Evolutionary conservation across 2,888 invertebrate genomes (phyloP).

Genomic region (Lapara coniferarum): DNA sequence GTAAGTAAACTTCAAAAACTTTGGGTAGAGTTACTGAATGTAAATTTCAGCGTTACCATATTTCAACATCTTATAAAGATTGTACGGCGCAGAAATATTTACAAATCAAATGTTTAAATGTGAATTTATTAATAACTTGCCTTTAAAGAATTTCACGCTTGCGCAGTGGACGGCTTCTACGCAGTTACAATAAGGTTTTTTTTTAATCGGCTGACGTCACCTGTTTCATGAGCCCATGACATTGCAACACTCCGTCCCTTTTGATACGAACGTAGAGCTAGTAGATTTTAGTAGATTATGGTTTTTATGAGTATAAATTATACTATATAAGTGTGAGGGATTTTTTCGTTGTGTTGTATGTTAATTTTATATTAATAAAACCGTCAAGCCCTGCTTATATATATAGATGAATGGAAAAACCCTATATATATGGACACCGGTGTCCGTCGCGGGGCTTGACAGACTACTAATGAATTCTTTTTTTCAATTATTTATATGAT

Average conservation of each 20-base stretch:
- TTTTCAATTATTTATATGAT: too few species aligned
- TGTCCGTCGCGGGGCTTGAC: too few species aligned
- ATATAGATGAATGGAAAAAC: too few species aligned
- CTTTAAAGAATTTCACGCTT: constrained; percentile 5
- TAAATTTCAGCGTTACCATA: neutral
- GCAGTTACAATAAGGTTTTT: constrained; percentile 37
- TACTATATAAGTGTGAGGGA: too few species aligned
- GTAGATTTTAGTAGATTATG: neutral
- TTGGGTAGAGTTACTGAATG: too few species aligned
- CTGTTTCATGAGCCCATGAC: constrained; percentile 15
- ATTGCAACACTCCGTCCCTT: neutral
- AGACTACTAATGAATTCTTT: too few species aligned
- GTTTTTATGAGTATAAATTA: too few species aligned
- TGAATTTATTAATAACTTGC: constrained; percentile 6
- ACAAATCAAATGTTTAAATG: neutral
- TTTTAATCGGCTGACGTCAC: constrained; percentile 38
- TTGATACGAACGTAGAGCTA: neutral
- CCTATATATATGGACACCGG: too few species aligned
- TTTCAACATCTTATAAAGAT: neutral
- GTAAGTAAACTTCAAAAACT: too few species aligned
- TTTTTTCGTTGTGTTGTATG: too few species aligned
- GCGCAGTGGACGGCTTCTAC: constrained; percentile 30
- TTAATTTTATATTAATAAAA: too few species aligned
- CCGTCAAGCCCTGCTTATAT: too few species aligned
- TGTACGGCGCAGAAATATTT: neutral